Evolutionary conservation across 2,888 invertebrate genomes (phyloP), one percentile per base, ranked within the genome.

Genomic region (Galerucella calmariensis): DNA sequence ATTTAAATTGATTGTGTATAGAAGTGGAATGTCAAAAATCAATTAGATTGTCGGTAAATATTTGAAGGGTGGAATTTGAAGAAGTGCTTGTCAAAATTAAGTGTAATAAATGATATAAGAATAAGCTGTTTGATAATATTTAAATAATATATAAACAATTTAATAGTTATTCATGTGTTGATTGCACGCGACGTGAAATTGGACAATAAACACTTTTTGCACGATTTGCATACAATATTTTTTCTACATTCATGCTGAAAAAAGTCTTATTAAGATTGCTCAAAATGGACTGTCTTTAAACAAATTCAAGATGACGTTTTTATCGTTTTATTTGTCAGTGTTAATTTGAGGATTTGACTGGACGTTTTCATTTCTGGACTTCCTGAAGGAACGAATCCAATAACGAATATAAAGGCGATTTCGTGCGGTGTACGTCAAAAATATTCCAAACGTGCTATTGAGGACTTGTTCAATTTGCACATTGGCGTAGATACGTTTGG

Each of bases 391-490:
- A 58, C 67, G 67, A 67, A 67, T 67, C 67, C 58, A 67, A 67
- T 67, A 67, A 56, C 67, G 67, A 67, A 67, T 67, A 67, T 67
- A 8, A 53, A 27, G 53, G 35, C 67, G 67, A 51, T 67, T 67
- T 58, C 67, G 16, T 58, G 56, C 58, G 56, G 51, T 67, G 66
- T 48, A 24, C 44, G 67, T 67, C 56, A 56, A 56, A 67, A 67
- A 67, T 67, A 67, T 46, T 67, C 16, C 67, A 67, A 67, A 67
- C 67, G 67, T 67, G 67, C 67, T 58, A 67, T 12, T 20, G 44
- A 35, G 6, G 58, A 67, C 41, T 67, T 56, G 56, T n/a, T n/a
- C 51, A 51, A 51, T n/a, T 51, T 14, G 10, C 51, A 56, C 56
- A 56, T 56, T 10, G 56, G 16, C 9, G 56, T 48, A 48, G 35